These are phyloP conservation scores for Pteronotus mesoamericanus DNA, from an alignment of 2,797 vertebrate species.

Conservation along the genomic window DNA sequence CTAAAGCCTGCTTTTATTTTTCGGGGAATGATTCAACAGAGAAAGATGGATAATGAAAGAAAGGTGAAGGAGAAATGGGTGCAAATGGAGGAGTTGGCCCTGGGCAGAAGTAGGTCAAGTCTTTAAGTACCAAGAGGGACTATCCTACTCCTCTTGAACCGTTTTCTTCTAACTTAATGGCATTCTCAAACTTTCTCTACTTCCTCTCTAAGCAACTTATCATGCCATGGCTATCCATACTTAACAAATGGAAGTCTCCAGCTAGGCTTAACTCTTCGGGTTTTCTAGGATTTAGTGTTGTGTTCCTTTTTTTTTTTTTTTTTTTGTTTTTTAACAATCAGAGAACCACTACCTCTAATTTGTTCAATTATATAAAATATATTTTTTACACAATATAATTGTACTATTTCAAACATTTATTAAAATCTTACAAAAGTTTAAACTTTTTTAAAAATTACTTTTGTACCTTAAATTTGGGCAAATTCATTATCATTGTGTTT, in stretches of 20 bases:
- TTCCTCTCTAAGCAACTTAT: neutral
- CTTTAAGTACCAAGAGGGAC: neutral
- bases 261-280: neutral
- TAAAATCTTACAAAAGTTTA: neutral
- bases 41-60: neutral
- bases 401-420: neutral
- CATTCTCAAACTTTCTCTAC: neutral
- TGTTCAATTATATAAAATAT: neutral
- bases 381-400: neutral
- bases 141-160: neutral
- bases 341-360: neutral
- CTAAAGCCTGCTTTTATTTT: neutral
- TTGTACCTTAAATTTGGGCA: slow-evolving; percentile 11
- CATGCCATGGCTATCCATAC: neutral
- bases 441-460: neutral
- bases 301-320: neutral
- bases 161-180: neutral
- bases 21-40: neutral
- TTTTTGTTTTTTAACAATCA: neutral
- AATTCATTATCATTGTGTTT: slow-evolving; percentile 32
- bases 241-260: neutral
- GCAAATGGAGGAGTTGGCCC: neutral
- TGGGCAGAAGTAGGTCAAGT: neutral
- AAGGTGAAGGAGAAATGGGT: neutral
- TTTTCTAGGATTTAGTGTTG: neutral